These are phyloP conservation scores for Brachionus rubens DNA, from an alignment of 1,140 invertebrate genomes.

Conservation along the genomic window DNA sequence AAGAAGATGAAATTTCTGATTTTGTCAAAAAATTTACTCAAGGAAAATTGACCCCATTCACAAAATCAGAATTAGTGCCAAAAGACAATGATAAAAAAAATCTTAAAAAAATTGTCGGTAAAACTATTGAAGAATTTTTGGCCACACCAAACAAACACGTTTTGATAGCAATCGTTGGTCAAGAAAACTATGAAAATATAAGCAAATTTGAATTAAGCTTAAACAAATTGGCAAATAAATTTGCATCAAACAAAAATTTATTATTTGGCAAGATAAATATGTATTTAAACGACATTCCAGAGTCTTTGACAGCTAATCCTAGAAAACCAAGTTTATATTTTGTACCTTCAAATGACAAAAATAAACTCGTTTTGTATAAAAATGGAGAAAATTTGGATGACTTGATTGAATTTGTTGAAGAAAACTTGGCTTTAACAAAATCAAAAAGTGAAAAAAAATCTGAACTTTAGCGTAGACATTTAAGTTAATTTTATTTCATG, in stretches of 20 bases:
- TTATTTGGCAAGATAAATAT: background rate
- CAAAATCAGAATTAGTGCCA: background rate
- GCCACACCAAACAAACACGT: background rate
- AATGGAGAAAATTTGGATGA: background rate
- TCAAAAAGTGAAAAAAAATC: background rate
- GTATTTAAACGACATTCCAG: constrained; percentile 7
- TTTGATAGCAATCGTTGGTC: background rate
- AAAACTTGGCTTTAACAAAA: background rate
- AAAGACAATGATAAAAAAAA: constrained; percentile 8
- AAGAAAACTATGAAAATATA: background rate
- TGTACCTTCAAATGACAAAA: background rate
- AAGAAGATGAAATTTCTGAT: background rate
- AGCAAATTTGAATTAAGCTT: background rate
- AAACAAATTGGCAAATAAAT: background rate
- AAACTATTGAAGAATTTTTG: background rate
- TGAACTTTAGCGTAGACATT: background rate
- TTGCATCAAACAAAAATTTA: background rate
- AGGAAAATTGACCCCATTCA: background rate
- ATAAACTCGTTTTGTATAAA: background rate
- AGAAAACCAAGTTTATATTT: background rate
- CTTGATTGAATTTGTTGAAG: background rate
- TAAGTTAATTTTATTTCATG: background rate
- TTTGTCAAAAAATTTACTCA: background rate
- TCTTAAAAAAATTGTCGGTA: constrained; percentile 8
- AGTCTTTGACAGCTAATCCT: background rate